Evolutionary conservation across 2,797 vertebrate genomes (phyloP), one percentile per base, ranked within the genome.

Genomic region (Danio jaintianensis): DNA sequence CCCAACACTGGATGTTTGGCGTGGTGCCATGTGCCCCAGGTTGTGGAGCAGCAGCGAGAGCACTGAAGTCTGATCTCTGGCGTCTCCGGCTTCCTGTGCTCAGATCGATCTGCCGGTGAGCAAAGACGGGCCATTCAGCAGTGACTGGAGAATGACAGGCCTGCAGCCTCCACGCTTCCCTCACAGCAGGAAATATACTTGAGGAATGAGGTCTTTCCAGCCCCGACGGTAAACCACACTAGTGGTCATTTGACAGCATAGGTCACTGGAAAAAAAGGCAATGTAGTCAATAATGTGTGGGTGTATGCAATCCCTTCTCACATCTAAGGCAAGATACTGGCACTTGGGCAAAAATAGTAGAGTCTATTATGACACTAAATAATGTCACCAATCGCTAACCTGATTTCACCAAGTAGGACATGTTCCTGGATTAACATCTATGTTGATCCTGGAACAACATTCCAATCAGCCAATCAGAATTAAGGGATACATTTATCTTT

Each of bases 11-110:
- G 66, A 29, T 68, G 61, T 64, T 62, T 82, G 76, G 56, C 82
- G 70, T 82, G 84, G 83, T 83, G 85, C 67, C 78, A 18, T 79
- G 81, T 86, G 87, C 78, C 66, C 87, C 85, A 83, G 80, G 87
- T 55, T 36, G 78, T 75, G 66, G 71, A 89, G 84, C 86, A 84
- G 84, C 81, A 77, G 80, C 72, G 67, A 89, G 89, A 88, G 85
- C 89, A 85, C 90, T 89, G 89, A 90, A 82, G 82, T 82, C 81
- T 90, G 88, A 87, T 79, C 88, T 83, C 42, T 79, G 83, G 89
- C 84, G 88, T 87, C 86, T 64, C 84, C 66, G 78, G 59, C 84
- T 87, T 89, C 86, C 86, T 89, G 82, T 87, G 83, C 87, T 82
- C 75, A 71, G 67, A 90, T 91, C 76, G 86, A 91, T 91, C 84